A percentile compares a stretch with the other conserved stretches of the same genome.
These are phyloP conservation scores for Trichechus manatus DNA, from an alignment of 2,113 vertebrate genomes.

Conservation along the genomic window DNA sequence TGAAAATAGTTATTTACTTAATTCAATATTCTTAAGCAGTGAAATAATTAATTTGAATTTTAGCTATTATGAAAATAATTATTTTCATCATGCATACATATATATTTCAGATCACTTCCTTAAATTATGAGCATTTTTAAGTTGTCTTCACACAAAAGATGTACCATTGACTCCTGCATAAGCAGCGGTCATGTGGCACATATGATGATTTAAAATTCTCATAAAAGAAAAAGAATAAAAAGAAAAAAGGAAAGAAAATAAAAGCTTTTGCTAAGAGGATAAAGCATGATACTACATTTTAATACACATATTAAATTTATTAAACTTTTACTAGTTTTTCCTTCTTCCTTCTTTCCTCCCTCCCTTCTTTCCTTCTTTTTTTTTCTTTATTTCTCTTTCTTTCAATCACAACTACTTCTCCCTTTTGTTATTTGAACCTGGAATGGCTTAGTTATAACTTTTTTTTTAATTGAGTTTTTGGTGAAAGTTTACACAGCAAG, in stretches of 20 bases:
- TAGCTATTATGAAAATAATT: background rate
- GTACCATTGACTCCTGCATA: background rate
- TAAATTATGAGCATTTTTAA: slow-evolving; percentile 12
- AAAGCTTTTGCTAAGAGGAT: background rate
- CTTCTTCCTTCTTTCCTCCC: too few species aligned
- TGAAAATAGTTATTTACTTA: background rate
- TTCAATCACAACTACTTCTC: background rate
- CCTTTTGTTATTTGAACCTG: background rate
- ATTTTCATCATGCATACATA: background rate
- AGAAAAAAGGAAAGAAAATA: background rate
- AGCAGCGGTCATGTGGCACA: background rate
- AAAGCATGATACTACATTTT: background rate
- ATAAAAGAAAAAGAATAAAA: background rate
- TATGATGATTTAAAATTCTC: background rate
- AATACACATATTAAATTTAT: background rate
- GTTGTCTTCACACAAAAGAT: background rate
- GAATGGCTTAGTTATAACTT: background rate
- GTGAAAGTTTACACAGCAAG: too few species aligned
- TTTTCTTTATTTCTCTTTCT: background rate
- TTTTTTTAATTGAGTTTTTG: too few species aligned
- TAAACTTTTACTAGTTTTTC: background rate
- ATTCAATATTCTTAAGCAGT: background rate
- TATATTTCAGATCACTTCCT: background rate
- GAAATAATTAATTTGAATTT: background rate
- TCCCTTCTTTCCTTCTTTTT: too few species aligned